phyloP scores from a whole-genome alignment of 2,797 vertebrate species.

The Dipus sagitta region DNA sequence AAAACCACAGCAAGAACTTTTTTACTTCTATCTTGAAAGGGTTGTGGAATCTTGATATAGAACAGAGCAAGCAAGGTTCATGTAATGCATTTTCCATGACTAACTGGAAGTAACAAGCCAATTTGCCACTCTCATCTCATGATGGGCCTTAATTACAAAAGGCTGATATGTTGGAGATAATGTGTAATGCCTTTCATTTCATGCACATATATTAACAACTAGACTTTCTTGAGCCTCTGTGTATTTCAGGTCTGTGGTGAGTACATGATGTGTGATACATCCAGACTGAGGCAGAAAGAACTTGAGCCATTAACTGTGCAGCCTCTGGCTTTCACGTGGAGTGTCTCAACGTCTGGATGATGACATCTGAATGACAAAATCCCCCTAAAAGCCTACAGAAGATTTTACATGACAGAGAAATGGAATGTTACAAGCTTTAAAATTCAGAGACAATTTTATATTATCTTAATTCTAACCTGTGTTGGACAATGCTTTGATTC shows the following conservation, averaged over 20 bases:
- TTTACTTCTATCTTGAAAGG: background rate
- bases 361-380: background rate
- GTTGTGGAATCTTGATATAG: background rate
- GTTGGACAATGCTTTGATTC: background rate
- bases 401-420: background rate
- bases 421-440: background rate
- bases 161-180: background rate
- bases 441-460: background rate
- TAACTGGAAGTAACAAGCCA: background rate
- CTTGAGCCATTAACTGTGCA: background rate
- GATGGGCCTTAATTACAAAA: background rate
- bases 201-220: background rate
- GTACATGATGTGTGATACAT: accelerated
- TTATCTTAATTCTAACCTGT: background rate
- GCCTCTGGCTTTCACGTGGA: background rate
- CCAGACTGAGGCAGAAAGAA: background rate
- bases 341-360: background rate
- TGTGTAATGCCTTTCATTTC: background rate
- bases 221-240: background rate
- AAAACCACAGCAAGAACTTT: background rate
- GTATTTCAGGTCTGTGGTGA: background rate
- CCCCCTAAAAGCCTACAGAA: background rate
- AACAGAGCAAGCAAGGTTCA: background rate
- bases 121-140: background rate
- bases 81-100: background rate